Evolutionary conservation across 2,888 invertebrate genomes (phyloP), one percentile per base, ranked within the genome.

Genomic region (Maniola hyperantus): DNA sequence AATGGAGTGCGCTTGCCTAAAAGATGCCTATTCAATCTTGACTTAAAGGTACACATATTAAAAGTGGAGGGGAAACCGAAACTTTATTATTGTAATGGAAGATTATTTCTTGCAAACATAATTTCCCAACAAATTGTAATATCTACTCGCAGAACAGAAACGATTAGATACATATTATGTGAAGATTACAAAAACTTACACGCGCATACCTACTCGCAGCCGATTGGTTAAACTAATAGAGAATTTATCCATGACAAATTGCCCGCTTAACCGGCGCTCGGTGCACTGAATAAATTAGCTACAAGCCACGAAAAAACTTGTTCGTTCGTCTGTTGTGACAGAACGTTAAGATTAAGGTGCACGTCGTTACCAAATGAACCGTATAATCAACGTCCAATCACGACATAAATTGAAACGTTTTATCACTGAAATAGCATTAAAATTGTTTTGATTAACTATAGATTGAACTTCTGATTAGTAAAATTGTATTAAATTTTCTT

Each of bases 181-280:
- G 15, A 2, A 18, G 33, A 48, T 48, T 34, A 46, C 34, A 15
- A 18, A n/a, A 59, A 59, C 46, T 48, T 59, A 34, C 44, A 18
- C 48, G 48, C 6, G 26, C 18, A 59, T 33, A 26, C 26, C 2
- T 26, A 48, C 60, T 72, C 70, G 64, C 66, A 63, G 68, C 74
- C 76, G 76, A 69, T 75, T 76, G 76, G 80, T 83, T 75, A 79
- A 82, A 81, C 82, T 81, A 84, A 83, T 80, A 85, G 79, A 83
- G 80, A 85, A 82, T 79, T 83, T 83, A 82, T 80, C 83, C 84
- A 77, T 85, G 84, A 87, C 87, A 87, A 87, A 88, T 87, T 83
- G 83, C 77, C 72, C 81, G 81, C 79, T 83, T 82, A 83, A 78
- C 79, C 79, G 76, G 72, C 81, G 77, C 76, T 76, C 81, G 53